Base-by-base conservation (phyloP, 2,797 vertebrate species). In the Cichlasoma orientale region DNA sequence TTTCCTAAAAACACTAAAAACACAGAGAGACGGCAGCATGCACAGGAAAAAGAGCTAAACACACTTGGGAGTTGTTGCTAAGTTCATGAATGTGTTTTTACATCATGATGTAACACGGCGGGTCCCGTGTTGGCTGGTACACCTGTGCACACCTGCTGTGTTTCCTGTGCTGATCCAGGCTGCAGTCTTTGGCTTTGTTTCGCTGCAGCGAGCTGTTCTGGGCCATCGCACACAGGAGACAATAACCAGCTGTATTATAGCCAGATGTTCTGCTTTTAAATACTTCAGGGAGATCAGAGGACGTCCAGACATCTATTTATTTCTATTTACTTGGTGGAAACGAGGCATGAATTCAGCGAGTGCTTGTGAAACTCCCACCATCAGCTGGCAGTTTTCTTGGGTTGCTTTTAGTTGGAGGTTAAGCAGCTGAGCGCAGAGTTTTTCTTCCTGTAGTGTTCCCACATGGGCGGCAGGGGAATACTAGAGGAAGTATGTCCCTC, bases 361-460 rank as follows among this genome's bases (percentile, higher is more conserved):
- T 21, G 75, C 63, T 86, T 61, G 76, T 81, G 80, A 90, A 86
- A 86, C 83, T 85, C 85, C 79, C 85, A 82, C 84, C 85, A 82
- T 87, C 91, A 79, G 82, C 79, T 69, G 75, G 83, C 90, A 74
- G 72, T 80, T 89, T 93, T 92, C 86, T 82, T 74, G 41, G 80
- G 85, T 77, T 88, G 85, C 87, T 91, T 94, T 94, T 87, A 93
- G 90, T 92, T 71, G 72, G 89, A 89, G 91, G 93, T 95, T 94
- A 94, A 94, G 90, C 92, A 93, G 92, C 92, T 85, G 88, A 93
- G 89, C 90, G 89, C 87, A 78, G 75, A 90, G 85, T 89, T 93
- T 90, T 90, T 88, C 85, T 87, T 92, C 88, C 81, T 81, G 80
- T 82, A 66, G 81, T 92, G 90, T 93, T 95, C 93, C 94, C 87